Evolutionary conservation across 2,113 vertebrate genomes (phyloP), one percentile per base, ranked within the genome.

Genomic region (Nymphicus hollandicus): DNA sequence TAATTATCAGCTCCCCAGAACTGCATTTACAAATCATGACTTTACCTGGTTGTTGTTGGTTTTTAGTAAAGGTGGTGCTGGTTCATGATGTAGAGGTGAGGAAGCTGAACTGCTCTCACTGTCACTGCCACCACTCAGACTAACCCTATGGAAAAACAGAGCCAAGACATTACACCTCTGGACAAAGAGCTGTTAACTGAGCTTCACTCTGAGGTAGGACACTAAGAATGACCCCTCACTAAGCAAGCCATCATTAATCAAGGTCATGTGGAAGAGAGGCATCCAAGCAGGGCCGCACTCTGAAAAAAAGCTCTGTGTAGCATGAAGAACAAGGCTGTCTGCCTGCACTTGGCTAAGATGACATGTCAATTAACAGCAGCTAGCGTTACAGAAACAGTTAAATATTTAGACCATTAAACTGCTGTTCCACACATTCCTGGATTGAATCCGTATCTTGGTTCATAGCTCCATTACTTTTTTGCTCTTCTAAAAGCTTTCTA

Each of bases 91-190:
- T 17, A 98, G 97, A 1, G 98, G 98, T 6, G 98, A 99, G 37
- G 99, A 98, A n/a, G 98, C 97, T 68, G 98, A 99, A 97, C 98
- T 98, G 97, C 99, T 99, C 58, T 99, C 99, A 89, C 98, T 99
- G 91, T 99, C 99, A 11, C 99, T 99, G 97, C 99, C 99, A 16
- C 99, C 99, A 91, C 99, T 99, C 95, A 99, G 97, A 95, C 98
- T 99, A 88, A 99, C 98, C 97, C 99, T 99, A 88, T 1, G 28
- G 93, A 93, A 90, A 93, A 68, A 95, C 8, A 93, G 44, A 89
- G 50, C 24, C 46, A 86, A 78, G 27, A 47, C 17, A 43, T 92
- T 50, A 86, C 47, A 86, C 15, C 13, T n/a, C 17, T 39, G 73
- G 35, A 78, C 20, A 74, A 77, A 73, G 10, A 12, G 20, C 60